Conservation (phyloP, 2,113 vertebrate species). For the Oncorhynchus clarkii region DNA sequence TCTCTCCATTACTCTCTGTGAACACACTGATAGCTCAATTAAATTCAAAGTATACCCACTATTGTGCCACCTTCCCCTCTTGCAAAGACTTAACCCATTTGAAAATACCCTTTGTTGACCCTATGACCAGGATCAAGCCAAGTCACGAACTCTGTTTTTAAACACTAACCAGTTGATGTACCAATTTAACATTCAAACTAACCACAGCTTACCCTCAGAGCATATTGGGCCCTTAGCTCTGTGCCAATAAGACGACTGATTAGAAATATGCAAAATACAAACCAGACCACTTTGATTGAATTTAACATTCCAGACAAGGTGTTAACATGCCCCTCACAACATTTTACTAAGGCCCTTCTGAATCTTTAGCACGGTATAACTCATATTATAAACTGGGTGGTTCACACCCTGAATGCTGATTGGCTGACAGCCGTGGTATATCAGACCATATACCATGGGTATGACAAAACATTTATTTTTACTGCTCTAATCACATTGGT, state of each 20-base stretch:
- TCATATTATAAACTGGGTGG: background rate
- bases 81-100: too few species aligned
- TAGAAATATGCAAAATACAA: constrained; percentile 43
- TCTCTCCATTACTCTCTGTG: background rate
- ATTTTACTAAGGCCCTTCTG: constrained; percentile 36
- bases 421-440: too few species aligned
- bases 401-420: too few species aligned
- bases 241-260: too few species aligned
- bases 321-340: constrained; percentile 9
- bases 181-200: too few species aligned
- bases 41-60: background rate
- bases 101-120: constrained; percentile 73
- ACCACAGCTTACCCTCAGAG: too few species aligned
- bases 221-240: constrained; percentile 26
- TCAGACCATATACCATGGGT: too few species aligned
- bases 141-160: too few species aligned
- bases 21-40: background rate
- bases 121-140: too few species aligned
- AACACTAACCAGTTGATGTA: constrained; percentile 25
- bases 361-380: background rate
- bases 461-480: too few species aligned
- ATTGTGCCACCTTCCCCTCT: background rate
- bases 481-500: too few species aligned
- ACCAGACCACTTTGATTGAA: constrained; percentile 67
- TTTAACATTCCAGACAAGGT: constrained; percentile 38